Base-by-base conservation (phyloP, 2,888 invertebrate genomes). In the Monoplex corrugatus region DNA sequence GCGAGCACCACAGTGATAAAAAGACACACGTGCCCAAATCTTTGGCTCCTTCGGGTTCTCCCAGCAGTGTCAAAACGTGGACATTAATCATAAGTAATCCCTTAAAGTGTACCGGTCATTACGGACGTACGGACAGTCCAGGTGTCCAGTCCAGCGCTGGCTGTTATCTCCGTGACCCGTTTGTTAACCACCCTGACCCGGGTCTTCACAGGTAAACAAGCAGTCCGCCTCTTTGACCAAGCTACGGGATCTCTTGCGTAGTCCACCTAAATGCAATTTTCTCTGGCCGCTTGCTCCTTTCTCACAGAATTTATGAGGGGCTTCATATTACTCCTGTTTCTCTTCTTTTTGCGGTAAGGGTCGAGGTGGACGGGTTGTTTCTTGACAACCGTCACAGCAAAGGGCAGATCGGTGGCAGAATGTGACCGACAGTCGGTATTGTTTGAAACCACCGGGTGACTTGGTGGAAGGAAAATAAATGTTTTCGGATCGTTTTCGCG, bases 291-390 rank as follows among this genome's bases (percentile, higher is more conserved):
- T 8, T 80, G 38, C 43, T 43, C 80, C 80, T 80, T 80, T 80
- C 43, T 35, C 28, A 35, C 6, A 35, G 75, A 80, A 82, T 82
- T 82, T 44, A 44, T 82, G 44, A 82, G 82, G 43, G 82, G 82
- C 82, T 82, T 82, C 82, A 82, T 82, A 82, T 82, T 44, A 44
- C 82, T 44, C n/a, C 44, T 3, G 75, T 23, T 1, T n/a, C 28
- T 63, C 63, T 63, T 28, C 23, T 28, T 3, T 23, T 23, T 63
- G 63, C 5, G 8, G 10, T 19, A n/a, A 28, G 28, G 63, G 63
- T 63, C 28, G 63, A 3, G 50, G 8, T 16, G 50, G 8, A 16
- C 16, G 50, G 50, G 50, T 50, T 8, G 50, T 72, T 72, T 32
- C 72, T 72, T 72, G 72, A 35, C 3, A 35, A 72, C 72, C 35